Evolutionary conservation across 1,140 invertebrate species (phyloP).

Genomic region (Pemphigus obesinymphae): DNA sequence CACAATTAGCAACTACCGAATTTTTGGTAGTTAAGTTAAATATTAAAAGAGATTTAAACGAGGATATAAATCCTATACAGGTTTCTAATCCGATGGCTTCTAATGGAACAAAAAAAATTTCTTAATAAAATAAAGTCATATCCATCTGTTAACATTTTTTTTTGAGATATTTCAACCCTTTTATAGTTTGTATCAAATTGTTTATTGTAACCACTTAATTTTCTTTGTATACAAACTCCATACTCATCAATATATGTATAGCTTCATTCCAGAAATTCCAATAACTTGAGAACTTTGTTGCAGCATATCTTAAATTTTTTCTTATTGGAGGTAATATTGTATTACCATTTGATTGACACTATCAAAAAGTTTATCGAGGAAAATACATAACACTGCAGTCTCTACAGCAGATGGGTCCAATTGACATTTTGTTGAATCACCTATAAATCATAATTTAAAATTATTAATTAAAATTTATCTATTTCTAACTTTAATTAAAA

Average conservation of each 20-base stretch:
- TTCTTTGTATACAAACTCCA: neutral
- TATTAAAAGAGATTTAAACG: neutral
- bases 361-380: neutral
- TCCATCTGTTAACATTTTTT: neutral
- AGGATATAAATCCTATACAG: neutral
- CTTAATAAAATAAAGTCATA: neutral
- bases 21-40: neutral
- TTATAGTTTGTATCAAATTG: neutral
- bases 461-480: neutral
- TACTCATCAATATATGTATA: neutral
- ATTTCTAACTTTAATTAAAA: neutral
- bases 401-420: neutral
- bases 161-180: neutral
- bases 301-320: neutral
- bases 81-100: neutral
- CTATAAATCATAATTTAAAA: neutral
- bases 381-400: neutral
- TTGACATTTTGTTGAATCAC: neutral
- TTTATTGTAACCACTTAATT: neutral
- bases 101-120: neutral
- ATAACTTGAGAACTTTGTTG: neutral
- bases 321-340: neutral
- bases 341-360: no score
- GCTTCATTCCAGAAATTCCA: neutral
- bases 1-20: neutral